Conservation (phyloP, 2,888 invertebrate species). For the Ophion ventricosus region DNA sequence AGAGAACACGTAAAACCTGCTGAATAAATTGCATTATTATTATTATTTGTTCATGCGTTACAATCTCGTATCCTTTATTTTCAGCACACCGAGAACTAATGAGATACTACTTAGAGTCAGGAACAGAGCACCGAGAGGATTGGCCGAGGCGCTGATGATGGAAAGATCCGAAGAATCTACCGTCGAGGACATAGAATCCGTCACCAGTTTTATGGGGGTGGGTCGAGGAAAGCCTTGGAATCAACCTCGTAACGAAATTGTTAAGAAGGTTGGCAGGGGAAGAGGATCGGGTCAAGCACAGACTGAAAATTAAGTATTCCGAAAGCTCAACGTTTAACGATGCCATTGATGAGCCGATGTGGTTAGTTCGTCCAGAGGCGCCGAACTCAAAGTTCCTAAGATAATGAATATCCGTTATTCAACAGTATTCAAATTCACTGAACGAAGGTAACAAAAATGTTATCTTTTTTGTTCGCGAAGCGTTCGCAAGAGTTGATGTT, state of each 20-base stretch:
- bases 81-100: background rate
- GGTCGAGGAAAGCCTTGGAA: constrained; percentile 60
- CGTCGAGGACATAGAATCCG: constrained; percentile 64
- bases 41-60: background rate
- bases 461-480: background rate
- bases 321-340: background rate
- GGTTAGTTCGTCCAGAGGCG: background rate
- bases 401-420: background rate
- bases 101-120: background rate
- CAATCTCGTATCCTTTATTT: background rate
- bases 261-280: constrained; percentile 38
- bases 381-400: background rate
- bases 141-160: constrained; percentile 59
- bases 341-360: background rate
- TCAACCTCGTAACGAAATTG: background rate
- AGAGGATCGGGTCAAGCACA: constrained; percentile 34
- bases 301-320: background rate
- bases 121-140: constrained; percentile 50
- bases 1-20: background rate
- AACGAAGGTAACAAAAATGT: background rate
- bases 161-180: constrained; percentile 51
- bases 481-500: background rate
- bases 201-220: constrained; percentile 47
- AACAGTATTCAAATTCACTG: background rate
- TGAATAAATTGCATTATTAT: background rate